phyloP scores from a whole-genome alignment of 2,797 vertebrate genomes.

The Anguilla obscura region DNA sequence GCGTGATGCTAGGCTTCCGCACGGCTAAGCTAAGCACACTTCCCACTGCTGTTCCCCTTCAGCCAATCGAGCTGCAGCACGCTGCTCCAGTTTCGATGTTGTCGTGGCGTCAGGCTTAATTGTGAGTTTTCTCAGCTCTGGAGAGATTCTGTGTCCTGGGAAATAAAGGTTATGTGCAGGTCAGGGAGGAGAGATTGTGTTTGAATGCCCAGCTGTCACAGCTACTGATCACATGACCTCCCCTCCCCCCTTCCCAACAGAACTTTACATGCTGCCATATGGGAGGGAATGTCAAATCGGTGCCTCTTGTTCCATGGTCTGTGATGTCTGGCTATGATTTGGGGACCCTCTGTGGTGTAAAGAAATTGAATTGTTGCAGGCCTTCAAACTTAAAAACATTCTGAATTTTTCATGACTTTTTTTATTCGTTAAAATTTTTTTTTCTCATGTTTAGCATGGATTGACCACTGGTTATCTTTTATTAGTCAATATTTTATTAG shows the following conservation, averaged over 20 bases:
- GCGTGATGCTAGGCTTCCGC: not conserved
- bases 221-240: not conserved
- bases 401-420: not conserved
- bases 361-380: not conserved
- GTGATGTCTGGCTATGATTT: not conserved
- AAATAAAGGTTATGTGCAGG: not conserved
- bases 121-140: not conserved
- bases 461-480: not conserved
- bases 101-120: not conserved
- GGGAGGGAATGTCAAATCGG: not conserved
- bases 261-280: not conserved
- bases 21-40: not conserved
- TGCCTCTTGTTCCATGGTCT: not conserved
- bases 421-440: no score
- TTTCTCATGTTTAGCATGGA: no score
- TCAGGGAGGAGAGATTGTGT: not conserved
- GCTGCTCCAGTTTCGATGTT: not conserved
- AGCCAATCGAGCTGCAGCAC: not conserved
- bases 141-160: not conserved
- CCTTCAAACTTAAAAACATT: not conserved
- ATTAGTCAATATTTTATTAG: not conserved
- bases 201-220: not conserved
- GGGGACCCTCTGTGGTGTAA: not conserved
- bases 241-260: not conserved
- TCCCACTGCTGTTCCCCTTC: not conserved